Evolutionary conservation across 92 coral and sea anemone species (phyloP), one percentile per base, ranked within the genome.

Genomic region (Hydrozoanthus gracilis): DNA sequence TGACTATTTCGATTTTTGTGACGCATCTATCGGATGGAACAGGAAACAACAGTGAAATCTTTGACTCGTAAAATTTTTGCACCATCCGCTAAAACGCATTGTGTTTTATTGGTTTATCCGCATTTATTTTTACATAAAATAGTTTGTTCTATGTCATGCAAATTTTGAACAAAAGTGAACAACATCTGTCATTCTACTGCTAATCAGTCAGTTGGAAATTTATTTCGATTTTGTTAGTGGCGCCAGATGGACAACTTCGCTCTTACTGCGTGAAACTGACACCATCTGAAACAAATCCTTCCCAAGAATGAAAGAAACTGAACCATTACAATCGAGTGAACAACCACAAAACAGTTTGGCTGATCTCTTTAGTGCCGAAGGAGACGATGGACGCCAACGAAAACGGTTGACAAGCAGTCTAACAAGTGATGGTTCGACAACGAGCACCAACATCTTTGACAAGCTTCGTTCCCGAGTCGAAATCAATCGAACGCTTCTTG

Each of bases 331-430:
- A n/a, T 12, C 49, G 14, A 47, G 52, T 47, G 47, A 80, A 64
- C 74, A 80, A 18, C 61, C 62, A 18, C 46, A 49, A 3, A 27
- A 27, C 39, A 16, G 11, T 46, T 65, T 17, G 10, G 90, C 93
- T 18, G 91, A 93, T 49, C 88, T 93, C 71, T 91, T 93, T 71
- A 87, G 82, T 84, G 92, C 93, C 86, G 96, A 91, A 52, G 94
- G 79, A 54, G 96, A 89, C 17, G 91, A 65, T 15, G 85, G 73
- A 17, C 66, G 17, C 39, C 64, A 79, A 4, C 73, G 58, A 3
- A 64, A 49, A 10, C 72, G 85, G 51, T 51, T 52, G 73, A 80
- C 58, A 16, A 18, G 60, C 6, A 58, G 73, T 51, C 11, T 79
- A 14, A 39, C 84, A 8, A 47, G 73, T 60, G 85, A 86, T 13